Evolutionary conservation across 2,888 invertebrate species (phyloP).

Genomic region (Trypoxylon attenuatum): DNA sequence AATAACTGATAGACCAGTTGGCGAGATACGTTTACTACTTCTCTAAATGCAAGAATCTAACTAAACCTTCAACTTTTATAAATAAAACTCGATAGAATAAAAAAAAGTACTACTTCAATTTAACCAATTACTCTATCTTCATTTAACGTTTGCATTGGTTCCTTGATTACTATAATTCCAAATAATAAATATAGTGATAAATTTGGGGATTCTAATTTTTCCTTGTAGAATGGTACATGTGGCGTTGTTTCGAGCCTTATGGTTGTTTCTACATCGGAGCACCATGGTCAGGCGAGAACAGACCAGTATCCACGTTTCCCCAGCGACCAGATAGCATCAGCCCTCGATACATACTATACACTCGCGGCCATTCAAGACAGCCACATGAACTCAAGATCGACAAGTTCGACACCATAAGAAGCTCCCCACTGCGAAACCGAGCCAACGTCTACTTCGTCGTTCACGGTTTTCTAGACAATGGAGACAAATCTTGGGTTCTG

Average conservation of each 20-base stretch:
- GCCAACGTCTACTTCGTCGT: conserved; percentile 85
- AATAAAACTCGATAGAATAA: too few relatives aligned
- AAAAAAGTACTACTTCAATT: too few relatives aligned
- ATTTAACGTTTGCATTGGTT: too few relatives aligned
- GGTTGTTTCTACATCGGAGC: conserved; percentile 87
- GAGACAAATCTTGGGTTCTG: conserved; percentile 86
- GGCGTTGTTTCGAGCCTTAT: conserved; percentile 85
- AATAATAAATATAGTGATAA: too few relatives aligned
- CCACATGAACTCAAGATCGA: conserved; percentile 82
- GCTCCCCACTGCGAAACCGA: conserved; percentile 78
- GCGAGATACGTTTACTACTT: too few relatives aligned
- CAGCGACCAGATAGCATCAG: conserved; percentile 81
- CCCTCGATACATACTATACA: conserved; percentile 80
- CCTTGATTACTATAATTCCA: too few relatives aligned
- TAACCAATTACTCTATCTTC: too few relatives aligned
- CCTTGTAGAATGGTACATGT: conserved; percentile 71
- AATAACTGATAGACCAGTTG: conserved; percentile 13
- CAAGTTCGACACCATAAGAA: conserved; percentile 79
- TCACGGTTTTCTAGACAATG: conserved; percentile 92
- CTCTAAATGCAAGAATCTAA: too few relatives aligned
- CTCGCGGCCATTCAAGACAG: conserved; percentile 75
- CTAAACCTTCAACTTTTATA: too few relatives aligned
- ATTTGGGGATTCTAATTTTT: too few relatives aligned
- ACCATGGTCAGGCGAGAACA: conserved; percentile 86
- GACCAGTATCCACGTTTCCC: conserved; percentile 88